Base-by-base conservation (phyloP, 2,888 invertebrate genomes). In the Erpobdella octoculata region DNA sequence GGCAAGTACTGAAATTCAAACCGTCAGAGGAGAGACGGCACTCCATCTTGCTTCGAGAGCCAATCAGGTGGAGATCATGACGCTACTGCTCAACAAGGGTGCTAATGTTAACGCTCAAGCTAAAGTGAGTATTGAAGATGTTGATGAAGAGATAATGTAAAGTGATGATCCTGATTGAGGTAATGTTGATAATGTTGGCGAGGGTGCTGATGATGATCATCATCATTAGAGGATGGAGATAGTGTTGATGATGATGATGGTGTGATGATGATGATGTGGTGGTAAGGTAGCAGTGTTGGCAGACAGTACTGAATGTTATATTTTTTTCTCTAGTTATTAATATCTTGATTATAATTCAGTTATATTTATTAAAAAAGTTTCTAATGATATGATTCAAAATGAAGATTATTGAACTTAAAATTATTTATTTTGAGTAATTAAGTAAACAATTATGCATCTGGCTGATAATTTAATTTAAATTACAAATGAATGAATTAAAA, bases 41-140 rank as follows among this genome's bases (percentile, higher is more conserved):
- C 86, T 99, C 74, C 98, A 98, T 86, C 87, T 98, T 59, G 73
- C 73, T 6, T 58, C 73, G 15, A 62, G 73, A 3, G 71, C 71
- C 38, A 71, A 73, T 48, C 73, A 73, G 46, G n/a, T 36, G 9
- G 67, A 73, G 21, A 48, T 70, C 59, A 73, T 73, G 71, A 61
- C 31, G n/a, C 41, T 62, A 21, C 72, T 72, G 2, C 65, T 72
- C 15, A 46, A 65, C 25, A 58, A 72, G n/a, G 70, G 70, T 25
- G 72, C 72, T 12, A 64, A 65, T 15, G 73, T 73, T 15, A 68
- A 73, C 67, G 73, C 73, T 25, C 62, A 73, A 31, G 73, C 73
- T 35, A 73, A 73, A 59, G 72, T 72, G 3, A 36, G 53, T 61
- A 25, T 37, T 28, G 41, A 3, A 37, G 21, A 38, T 25, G 0